phyloP scores from a whole-genome alignment of 2,113 vertebrate species.

The Xiphorhynchus elegans region DNA sequence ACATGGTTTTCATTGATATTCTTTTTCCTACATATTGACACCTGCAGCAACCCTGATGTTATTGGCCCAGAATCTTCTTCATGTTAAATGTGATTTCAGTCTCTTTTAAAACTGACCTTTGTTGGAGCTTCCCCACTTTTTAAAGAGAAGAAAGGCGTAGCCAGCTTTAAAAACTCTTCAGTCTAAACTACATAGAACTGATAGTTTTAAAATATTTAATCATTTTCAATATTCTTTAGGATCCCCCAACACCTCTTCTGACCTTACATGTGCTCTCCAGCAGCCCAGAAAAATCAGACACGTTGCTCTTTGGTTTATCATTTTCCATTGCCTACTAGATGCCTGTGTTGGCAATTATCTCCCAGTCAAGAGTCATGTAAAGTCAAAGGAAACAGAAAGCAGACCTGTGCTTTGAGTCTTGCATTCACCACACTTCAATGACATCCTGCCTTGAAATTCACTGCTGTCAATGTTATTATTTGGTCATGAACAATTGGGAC shows the following conservation, averaged over 20 bases:
- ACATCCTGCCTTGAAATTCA: background rate
- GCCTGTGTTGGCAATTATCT: background rate
- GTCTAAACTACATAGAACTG: background rate
- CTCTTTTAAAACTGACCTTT: background rate
- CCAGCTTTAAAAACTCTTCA: background rate
- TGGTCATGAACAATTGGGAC: constrained; percentile 34
- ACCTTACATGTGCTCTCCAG: background rate
- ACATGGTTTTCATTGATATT: background rate
- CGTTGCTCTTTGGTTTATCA: background rate
- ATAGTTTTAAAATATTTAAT: background rate
- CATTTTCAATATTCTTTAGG: background rate
- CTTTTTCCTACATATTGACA: background rate
- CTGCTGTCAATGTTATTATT: background rate
- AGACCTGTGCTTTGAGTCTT: constrained; percentile 19
- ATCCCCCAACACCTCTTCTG: background rate
- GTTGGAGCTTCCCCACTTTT: background rate
- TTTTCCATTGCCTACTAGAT: background rate
- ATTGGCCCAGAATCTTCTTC: background rate
- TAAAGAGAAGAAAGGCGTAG: background rate
- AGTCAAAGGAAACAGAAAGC: constrained; percentile 27
- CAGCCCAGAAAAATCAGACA: background rate
- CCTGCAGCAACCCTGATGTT: background rate
- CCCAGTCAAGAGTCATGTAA: background rate
- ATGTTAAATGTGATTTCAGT: background rate
- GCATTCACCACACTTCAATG: background rate